Base-by-base conservation (phyloP, 2,888 invertebrate genomes). In the Himalopsyche tibetana region DNA sequence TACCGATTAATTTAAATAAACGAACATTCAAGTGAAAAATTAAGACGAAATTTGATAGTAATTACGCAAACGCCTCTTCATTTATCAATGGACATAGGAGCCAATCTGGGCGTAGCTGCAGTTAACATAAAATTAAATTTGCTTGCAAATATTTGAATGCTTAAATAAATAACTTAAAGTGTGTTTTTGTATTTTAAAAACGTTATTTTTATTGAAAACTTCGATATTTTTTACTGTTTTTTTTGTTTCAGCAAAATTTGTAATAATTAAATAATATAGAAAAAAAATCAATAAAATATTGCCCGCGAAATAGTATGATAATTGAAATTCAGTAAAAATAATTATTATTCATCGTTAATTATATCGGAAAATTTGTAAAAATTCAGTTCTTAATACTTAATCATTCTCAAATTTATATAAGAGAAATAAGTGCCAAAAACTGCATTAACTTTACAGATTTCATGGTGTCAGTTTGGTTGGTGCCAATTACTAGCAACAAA, bases 51-150 rank as follows among this genome's bases (percentile, higher is more conserved):
- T 63, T 19, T 63, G 28, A 63, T 63, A 19, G 63, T 63, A 63
- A 63, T 63, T 63, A 28, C 63, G n/a, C 11, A 28, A 63, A 63
- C 63, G 63, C 63, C 28, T 63, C 63, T n/a, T 19, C 63, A 63
- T 63, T 63, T 63, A 63, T 63, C 63, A 63, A 63, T 63, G 63
- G 19, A 63, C 19, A 63, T 63, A 19, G 19, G 11, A 63, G 19
- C 19, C 28, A 19, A 19, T 28, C 11, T 19, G 63, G 63, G 63
- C 63, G 63, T 63, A 19, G 19, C 19, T 63, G 1, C 15, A 15
- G 9, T 63, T 8, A 19, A 6, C 0, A 19, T 8, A 11, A 3
- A 63, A 19, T 63, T 63, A 4, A 11, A 63, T 6, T 19, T n/a
- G 63, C 11, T 19, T 63, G 19, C 19, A 28, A 51, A 51, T 15